phyloP scores from a whole-genome alignment of 1,140 invertebrate genomes.

The Saccostrea cuccullata region DNA sequence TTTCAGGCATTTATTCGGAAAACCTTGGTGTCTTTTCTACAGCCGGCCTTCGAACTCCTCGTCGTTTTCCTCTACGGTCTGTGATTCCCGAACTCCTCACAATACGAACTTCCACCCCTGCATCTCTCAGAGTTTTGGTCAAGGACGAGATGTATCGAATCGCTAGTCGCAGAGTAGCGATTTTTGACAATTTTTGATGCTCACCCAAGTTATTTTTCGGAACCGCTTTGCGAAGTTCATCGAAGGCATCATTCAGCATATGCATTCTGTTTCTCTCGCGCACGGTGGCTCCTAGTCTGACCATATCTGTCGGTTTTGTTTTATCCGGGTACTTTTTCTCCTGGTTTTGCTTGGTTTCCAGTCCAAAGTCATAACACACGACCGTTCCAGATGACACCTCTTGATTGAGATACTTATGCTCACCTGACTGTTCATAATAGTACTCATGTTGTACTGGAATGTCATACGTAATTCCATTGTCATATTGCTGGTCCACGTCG shows the following conservation, averaged over 20 bases:
- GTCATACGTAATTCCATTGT: neutral
- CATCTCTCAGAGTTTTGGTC: slow-evolving; percentile 72
- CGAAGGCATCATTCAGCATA: slow-evolving; percentile 78
- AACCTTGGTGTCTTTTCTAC: slow-evolving; percentile 1
- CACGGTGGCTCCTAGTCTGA: slow-evolving; percentile 73
- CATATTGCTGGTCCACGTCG: slow-evolving; percentile 23
- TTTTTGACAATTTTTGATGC: slow-evolving; percentile 79
- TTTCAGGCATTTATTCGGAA: neutral
- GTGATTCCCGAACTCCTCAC: slow-evolving; percentile 64
- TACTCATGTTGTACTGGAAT: neutral
- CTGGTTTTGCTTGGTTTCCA: neutral
- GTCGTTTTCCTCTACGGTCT: slow-evolving; percentile 66
- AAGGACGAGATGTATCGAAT: slow-evolving; percentile 79
- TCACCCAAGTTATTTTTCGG: slow-evolving; percentile 78
- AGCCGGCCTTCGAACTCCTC: slow-evolving; percentile 36
- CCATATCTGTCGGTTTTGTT: slow-evolving; percentile 50
- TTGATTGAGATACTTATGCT: neutral
- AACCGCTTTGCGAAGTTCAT: slow-evolving; percentile 77
- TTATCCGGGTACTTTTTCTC: slow-evolving; percentile 29
- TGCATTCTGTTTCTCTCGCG: slow-evolving; percentile 79
- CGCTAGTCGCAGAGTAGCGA: slow-evolving; percentile 78
- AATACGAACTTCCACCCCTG: slow-evolving; percentile 71
- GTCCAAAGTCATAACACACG: slow-evolving; percentile 6
- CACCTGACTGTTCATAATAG: slow-evolving; percentile 17
- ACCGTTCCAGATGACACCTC: neutral